Conservation (phyloP, 2,797 vertebrate species). For the Kryptolebias ocellatus region DNA sequence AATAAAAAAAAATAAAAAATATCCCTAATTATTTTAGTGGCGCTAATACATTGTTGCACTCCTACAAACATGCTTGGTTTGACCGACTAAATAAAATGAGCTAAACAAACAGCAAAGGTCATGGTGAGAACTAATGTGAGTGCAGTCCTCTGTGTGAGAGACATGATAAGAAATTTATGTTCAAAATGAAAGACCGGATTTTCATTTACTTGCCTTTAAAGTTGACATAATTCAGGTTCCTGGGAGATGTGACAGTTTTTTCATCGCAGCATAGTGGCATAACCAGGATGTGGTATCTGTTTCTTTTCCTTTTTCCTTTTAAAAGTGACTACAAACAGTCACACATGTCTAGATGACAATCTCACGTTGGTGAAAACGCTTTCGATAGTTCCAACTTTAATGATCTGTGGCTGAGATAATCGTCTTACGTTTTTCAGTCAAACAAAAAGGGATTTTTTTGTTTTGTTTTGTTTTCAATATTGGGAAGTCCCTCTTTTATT, state of each 20-base stretch:
- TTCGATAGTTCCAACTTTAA: conserved; percentile 35
- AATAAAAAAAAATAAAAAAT: no score
- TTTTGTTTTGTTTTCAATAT: conserved; percentile 27
- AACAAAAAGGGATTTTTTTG: conserved; percentile 58
- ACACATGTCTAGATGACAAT: conserved; percentile 44
- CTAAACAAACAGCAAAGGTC: no score
- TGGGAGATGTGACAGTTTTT: conserved; percentile 46
- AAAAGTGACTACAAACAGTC: conserved; percentile 5
- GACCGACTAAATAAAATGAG: neutral
- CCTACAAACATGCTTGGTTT: neutral
- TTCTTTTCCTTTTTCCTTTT: conserved; percentile 17
- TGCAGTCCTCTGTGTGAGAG: conserved; percentile 19
- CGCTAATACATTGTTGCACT: no score
- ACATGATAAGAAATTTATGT: conserved; percentile 14
- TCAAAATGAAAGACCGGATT: conserved; percentile 21
- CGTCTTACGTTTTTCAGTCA: conserved; percentile 37
- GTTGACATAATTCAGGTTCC: conserved; percentile 39
- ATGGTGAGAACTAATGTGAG: conserved; percentile 26
- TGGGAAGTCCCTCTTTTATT: conserved; percentile 52
- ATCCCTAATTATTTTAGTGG: no score
- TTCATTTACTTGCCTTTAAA: conserved; percentile 36
- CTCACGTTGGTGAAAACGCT: conserved; percentile 38
- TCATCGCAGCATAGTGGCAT: conserved; percentile 47
- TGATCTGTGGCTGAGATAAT: neutral
- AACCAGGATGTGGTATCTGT: conserved; percentile 69